Evolutionary conservation across 2,113 vertebrate genomes (phyloP), one percentile per base, ranked within the genome.

Genomic region (Opisthocomus hoazin): DNA sequence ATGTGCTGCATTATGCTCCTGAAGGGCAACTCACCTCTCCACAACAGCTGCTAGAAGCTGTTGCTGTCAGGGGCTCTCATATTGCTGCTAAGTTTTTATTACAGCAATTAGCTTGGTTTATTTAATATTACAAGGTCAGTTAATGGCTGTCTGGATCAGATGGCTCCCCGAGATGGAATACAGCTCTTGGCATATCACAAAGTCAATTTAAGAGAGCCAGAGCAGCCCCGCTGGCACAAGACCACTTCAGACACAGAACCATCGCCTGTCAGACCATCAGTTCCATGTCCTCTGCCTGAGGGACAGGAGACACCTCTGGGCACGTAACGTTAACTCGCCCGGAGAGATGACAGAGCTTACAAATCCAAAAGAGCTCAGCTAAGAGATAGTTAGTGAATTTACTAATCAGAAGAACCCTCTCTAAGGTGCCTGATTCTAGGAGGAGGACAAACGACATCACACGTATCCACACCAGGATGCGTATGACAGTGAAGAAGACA

Each of bases 401-500:
- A 21, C 24, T 26, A 24, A 36, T 15, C 34, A 86, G 15, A 32
- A 70, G 15, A 65, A 24, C 10, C 19, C 5, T 34, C 50, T 77
- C 45, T 9, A 10, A 50, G 27, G n/a, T 8, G 30, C 30, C 41
- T 16, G 39, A 58, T 43, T 66, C 64, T 74, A 8, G 32, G 29
- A 43, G 46, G 36, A 85, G 45, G 54, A 80, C 23, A 95, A 61
- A 43, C 0, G 2, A 4, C 3, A 39, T 27, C n/a, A 26, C 36
- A 4, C 14, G 5, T 0, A 29, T 3, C 30, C 60, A 63, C 10
- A 2, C 15, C 1, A 1, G 12, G 53, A 26, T 3, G 10, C 0
- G 0, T 12, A 74, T 16, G 41, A 8, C 39, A 37, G 11, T 3
- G 2, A 69, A 50, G 32, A 60, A 12, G 16, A 50, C 41, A 86